Conservation (phyloP, 2,113 vertebrate species). For the Phodopus roborovskii region DNA sequence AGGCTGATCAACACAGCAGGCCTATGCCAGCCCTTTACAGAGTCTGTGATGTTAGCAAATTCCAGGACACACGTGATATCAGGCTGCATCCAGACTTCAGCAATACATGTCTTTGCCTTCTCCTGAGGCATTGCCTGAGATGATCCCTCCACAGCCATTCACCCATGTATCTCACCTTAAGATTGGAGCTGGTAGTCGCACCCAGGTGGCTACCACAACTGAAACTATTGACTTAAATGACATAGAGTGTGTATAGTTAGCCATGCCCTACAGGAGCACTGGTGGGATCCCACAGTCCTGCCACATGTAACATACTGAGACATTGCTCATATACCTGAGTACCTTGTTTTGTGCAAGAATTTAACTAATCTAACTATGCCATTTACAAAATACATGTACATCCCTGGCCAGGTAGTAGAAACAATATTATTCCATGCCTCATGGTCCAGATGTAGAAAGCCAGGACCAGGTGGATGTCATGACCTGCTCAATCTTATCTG, state of each 20-base stretch:
- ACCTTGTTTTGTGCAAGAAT: neutral
- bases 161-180: neutral
- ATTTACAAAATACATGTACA: neutral
- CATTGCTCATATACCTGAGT: neutral
- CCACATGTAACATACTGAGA: too few species aligned
- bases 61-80: neutral
- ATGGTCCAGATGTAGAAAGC: neutral
- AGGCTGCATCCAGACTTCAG: neutral
- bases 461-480: fast-evolving
- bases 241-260: fast-evolving
- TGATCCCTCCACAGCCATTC: neutral
- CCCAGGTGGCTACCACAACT: neutral
- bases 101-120: neutral
- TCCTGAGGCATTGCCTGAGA: neutral
- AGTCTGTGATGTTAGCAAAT: fast-evolving
- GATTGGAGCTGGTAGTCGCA: neutral
- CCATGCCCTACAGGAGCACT: neutral
- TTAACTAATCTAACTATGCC: neutral
- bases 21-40: neutral
- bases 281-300: too few species aligned
- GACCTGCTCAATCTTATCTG: neutral
- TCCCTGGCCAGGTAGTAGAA: neutral
- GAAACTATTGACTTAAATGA: neutral
- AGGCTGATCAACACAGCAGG: neutral
- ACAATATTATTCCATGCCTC: neutral